Conservation (phyloP, 37 sponge, comb jelly and placozoan species). For the Beroe ovata region DNA sequence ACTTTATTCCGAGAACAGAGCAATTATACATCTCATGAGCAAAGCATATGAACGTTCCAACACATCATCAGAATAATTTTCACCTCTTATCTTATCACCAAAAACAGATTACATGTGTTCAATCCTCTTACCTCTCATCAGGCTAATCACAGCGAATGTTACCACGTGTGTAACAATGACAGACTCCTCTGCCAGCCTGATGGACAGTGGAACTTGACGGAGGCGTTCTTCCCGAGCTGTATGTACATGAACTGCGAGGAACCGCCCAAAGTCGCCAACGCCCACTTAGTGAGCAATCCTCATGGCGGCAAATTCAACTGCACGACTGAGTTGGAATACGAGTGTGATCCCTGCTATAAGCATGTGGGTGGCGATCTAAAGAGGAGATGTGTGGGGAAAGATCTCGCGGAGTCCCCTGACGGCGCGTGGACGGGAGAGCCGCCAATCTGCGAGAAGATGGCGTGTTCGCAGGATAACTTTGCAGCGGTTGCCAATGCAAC, state of each 20-base stretch:
- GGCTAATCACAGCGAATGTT: background rate
- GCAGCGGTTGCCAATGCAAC: background rate
- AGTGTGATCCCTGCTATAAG: slow-evolving; percentile 12
- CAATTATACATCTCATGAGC: too few relatives aligned
- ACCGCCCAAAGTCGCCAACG: background rate
- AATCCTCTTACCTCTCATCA: background rate
- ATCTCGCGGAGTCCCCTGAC: background rate
- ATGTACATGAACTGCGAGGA: background rate
- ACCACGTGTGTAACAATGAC: slow-evolving; percentile 43
- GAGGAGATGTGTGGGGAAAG: background rate
- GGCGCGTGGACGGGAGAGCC: slow-evolving; percentile 41
- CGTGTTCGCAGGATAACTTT: background rate
- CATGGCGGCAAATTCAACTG: slow-evolving; percentile 15
- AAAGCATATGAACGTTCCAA: too few relatives aligned
- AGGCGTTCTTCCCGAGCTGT: background rate
- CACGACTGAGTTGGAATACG: background rate
- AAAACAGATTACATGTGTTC: too few relatives aligned
- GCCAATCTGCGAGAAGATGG: slow-evolving; percentile 29
- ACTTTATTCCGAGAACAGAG: too few relatives aligned
- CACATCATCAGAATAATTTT: too few relatives aligned
- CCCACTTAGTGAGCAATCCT: background rate
- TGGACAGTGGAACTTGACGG: background rate
- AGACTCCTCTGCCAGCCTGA: background rate
- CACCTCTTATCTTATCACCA: too few relatives aligned
- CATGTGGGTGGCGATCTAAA: slow-evolving; percentile 28